Evolutionary conservation across 2,113 vertebrate species (phyloP).

Genomic region (Neomonachus schauinslandi): DNA sequence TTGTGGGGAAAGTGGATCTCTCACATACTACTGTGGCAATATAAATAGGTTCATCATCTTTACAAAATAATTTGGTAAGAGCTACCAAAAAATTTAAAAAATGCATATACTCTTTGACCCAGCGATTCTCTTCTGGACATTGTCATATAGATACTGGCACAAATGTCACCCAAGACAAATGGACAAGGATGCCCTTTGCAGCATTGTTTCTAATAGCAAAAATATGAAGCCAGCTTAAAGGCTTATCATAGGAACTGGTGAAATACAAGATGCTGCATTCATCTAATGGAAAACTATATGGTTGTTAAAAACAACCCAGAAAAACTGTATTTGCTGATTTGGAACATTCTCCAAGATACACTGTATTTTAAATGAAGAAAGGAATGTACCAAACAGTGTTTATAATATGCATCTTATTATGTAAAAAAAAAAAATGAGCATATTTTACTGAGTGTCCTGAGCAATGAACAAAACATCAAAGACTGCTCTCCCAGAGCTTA

Average conservation of each 20-base stretch:
- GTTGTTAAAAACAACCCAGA: background rate
- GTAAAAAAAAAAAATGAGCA: background rate
- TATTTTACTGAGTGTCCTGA: background rate
- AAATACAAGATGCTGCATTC: background rate
- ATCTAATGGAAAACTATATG: background rate
- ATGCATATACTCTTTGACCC: background rate
- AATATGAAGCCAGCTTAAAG: background rate
- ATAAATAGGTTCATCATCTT: background rate
- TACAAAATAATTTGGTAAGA: slow-evolving; percentile 25
- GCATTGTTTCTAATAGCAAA: background rate
- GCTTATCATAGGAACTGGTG: background rate
- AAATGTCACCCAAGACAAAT: background rate
- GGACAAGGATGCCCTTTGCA: background rate
- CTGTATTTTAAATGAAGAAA: background rate
- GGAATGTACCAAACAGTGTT: background rate
- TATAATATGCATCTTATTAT: background rate
- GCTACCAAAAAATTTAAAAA: background rate
- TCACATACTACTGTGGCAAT: background rate
- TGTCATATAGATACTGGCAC: background rate
- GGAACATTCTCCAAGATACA: background rate
- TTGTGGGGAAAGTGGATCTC: background rate
- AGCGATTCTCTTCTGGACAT: background rate
- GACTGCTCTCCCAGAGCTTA: background rate
- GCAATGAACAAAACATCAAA: background rate
- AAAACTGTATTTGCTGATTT: background rate